Evolutionary conservation across 2,888 invertebrate genomes (phyloP).

Genomic region (Pristionchus arcanus): DNA sequence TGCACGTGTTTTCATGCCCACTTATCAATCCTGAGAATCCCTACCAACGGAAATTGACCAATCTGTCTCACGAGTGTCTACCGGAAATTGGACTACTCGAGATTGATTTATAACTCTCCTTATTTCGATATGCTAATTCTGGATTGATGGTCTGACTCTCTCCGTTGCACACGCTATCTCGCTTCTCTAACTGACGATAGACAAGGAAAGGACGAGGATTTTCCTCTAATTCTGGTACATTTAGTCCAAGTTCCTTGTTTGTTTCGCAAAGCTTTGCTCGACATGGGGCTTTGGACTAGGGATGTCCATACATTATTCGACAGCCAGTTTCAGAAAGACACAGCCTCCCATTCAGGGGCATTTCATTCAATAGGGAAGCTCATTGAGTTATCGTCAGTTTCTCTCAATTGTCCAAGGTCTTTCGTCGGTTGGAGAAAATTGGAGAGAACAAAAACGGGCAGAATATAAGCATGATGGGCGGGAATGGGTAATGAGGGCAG

Average conservation of each 20-base stretch:
- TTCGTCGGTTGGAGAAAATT: neutral
- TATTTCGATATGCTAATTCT: no score
- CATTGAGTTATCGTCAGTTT: neutral
- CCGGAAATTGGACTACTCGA: neutral
- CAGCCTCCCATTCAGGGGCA: neutral
- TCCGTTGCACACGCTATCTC: no score
- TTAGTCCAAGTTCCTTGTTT: no score
- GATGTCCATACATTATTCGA: neutral
- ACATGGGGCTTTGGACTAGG: neutral
- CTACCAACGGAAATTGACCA: neutral
- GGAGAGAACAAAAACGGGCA: neutral
- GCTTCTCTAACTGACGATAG: no score
- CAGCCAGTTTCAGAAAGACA: neutral
- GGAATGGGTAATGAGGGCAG: neutral
- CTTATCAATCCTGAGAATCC: neutral
- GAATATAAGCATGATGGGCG: conserved; percentile 5
- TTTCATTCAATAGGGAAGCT: neutral
- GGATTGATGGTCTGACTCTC: no score
- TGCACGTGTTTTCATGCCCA: neutral
- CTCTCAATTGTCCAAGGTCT: neutral
- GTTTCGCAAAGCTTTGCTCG: neutral
- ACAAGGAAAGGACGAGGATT: no score
- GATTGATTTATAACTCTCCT: no score
- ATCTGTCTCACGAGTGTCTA: neutral
- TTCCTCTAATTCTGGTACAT: no score